Base-by-base conservation (phyloP, 2,797 vertebrate species). In the Tokudaia tokunoshimensis region DNA sequence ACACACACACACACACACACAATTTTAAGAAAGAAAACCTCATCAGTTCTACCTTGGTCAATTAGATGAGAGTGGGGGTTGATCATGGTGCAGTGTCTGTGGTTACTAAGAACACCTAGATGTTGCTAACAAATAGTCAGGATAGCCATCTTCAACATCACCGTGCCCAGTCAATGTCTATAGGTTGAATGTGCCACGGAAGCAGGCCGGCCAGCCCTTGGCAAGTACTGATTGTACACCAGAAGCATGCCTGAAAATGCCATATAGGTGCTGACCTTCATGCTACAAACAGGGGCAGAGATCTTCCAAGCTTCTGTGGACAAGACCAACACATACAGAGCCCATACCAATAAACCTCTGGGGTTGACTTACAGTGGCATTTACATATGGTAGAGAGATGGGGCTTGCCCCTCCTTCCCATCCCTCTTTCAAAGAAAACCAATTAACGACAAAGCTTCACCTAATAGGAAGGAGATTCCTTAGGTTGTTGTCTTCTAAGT, bases 391-490 rank as follows among this genome's bases (percentile, higher is more conserved):
- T 24, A 34, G 7, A 67, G 19, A 19, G 6, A 63, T 91, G n/a
- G 29, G 84, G 55, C 17, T 34, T n/a, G 14, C 17, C 50, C 15
- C 13, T 2, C 84, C 24, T 50, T 31, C 41, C 13, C 13, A 29
- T 17, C 14, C 34, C 19, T 67, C 24, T 83, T 67, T 24, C 29
- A 79, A 95, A 92, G 41, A 52, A 91, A 67, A 91, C 22, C 70
- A 3, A 12, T 61, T 70, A 78, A 55, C 3, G 82, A 14, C 80
- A 74, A 76, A 44, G 63, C 4, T 34, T 37, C 44, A 72, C 5
- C 24, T 92, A 82, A 72, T 41, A 78, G 37, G 78, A 81, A 92
- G 82, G 50, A 94, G 61, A 76, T 63, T 83, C 50, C 29, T 91
- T 22, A 87, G 57, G 37, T 9, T 83, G 15, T 63, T 47, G 20